Conservation (phyloP, 2,888 invertebrate species). For the Digitonthophagus gazella region DNA sequence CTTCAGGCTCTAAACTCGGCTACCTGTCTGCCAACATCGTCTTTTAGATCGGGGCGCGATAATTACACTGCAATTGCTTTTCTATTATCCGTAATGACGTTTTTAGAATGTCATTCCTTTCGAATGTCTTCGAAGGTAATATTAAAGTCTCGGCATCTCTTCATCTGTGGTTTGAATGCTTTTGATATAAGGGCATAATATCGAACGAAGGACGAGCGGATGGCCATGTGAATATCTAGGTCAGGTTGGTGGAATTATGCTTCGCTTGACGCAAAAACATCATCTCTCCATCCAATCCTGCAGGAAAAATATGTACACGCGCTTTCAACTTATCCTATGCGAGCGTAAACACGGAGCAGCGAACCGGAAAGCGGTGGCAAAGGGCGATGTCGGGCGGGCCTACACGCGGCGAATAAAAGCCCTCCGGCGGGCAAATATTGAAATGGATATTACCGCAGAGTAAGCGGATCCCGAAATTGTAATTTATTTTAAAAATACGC, state of each 20-base stretch:
- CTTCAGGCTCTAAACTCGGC: conserved; percentile 30
- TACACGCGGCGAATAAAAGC: conserved; percentile 1
- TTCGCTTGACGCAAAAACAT: too few relatives aligned
- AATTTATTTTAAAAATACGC: conserved; percentile 43
- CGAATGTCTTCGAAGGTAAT: not conserved
- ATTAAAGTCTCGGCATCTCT: not conserved
- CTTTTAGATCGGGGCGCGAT: conserved; percentile 33
- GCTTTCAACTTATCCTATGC: not conserved
- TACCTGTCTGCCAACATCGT: conserved; percentile 30
- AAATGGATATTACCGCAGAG: conserved; percentile 39
- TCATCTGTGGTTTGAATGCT: not conserved
- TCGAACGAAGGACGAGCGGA: too few relatives aligned
- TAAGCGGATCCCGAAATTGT: conserved; percentile 38
- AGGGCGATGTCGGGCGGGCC: not conserved
- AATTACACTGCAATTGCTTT: conserved; percentile 36
- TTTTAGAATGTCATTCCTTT: conserved; percentile 27
- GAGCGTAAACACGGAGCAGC: conserved; percentile 19
- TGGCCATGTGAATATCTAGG: too few relatives aligned
- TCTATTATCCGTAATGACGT: conserved; percentile 37
- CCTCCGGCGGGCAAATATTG: conserved; percentile 36
- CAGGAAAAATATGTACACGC: not conserved
- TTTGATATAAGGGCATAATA: not conserved
- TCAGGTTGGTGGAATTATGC: too few relatives aligned
- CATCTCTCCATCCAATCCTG: not conserved
- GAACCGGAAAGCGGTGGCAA: conserved; percentile 31